Evolutionary conservation across 2,113 vertebrate genomes (phyloP).

Genomic region (Oncorhynchus keta): DNA sequence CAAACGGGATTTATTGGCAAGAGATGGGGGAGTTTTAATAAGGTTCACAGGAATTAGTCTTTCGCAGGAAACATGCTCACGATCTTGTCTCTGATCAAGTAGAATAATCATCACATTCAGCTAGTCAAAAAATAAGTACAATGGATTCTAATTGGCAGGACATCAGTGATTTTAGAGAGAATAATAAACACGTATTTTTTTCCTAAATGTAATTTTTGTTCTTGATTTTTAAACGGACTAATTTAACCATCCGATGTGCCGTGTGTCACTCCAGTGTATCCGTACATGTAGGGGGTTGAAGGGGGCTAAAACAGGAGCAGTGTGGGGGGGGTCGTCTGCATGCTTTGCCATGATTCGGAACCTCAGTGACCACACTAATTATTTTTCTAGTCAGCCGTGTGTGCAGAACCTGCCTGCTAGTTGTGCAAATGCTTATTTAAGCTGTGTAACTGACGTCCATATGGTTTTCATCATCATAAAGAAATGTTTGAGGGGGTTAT

Average conservation of each 20-base stretch:
- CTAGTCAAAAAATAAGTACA: neutral
- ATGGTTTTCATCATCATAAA: slow-evolving; percentile 59
- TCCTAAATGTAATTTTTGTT: no score
- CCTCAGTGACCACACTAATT: slow-evolving; percentile 44
- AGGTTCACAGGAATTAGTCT: slow-evolving; percentile 69
- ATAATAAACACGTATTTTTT: no score
- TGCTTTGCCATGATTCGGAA: slow-evolving; percentile 33
- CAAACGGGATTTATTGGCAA: slow-evolving; percentile 80
- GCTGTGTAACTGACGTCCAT: slow-evolving; percentile 50
- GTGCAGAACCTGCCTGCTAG: slow-evolving; percentile 49
- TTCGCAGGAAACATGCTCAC: slow-evolving; percentile 11
- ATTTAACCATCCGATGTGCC: slow-evolving; percentile 1
- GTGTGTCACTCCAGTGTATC: slow-evolving; percentile 32
- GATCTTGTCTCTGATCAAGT: neutral
- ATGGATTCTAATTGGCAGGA: neutral
- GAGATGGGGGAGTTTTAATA: slow-evolving; percentile 77
- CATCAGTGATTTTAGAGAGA: no score
- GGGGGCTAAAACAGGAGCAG: slow-evolving; percentile 27
- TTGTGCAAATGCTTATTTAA: slow-evolving; percentile 60
- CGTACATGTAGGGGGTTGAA: slow-evolving; percentile 20
- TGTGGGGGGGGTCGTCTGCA: slow-evolving; percentile 4
- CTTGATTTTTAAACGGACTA: neutral
- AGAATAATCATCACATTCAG: neutral
- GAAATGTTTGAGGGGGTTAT: slow-evolving; percentile 43
- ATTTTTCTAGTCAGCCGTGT: slow-evolving; percentile 54